These are phyloP conservation scores for Chrysogorgia sp. DNA, from an alignment of 92 coral and sea anemone genomes.

Conservation along the genomic window DNA sequence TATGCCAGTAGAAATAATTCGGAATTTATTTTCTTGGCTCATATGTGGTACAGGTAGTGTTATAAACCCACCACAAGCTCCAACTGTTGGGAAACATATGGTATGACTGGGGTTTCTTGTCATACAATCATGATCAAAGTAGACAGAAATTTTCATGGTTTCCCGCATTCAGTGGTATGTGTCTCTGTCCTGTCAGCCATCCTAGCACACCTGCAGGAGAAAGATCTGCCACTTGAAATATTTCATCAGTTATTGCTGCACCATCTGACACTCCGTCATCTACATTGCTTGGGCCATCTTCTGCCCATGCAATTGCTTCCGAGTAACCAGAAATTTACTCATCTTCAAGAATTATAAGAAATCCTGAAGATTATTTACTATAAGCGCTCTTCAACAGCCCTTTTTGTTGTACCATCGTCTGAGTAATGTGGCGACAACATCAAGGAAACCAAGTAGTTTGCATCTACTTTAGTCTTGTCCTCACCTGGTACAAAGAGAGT, in stretches of 20 bases:
- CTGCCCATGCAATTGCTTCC: too few relatives aligned
- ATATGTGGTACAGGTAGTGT: slow-evolving; percentile 76
- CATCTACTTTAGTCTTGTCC: slow-evolving; percentile 56
- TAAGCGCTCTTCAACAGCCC: slow-evolving; percentile 47
- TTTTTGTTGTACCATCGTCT: slow-evolving; percentile 45
- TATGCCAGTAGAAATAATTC: slow-evolving; percentile 54
- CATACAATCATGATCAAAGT: slow-evolving; percentile 71
- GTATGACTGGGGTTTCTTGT: slow-evolving; percentile 67
- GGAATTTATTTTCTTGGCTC: slow-evolving; percentile 55
- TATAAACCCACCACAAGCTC: slow-evolving; percentile 63
- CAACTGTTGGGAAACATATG: slow-evolving; percentile 69
- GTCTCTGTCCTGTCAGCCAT: slow-evolving; percentile 71
- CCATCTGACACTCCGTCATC: too few relatives aligned
- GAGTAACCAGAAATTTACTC: slow-evolving; percentile 53
- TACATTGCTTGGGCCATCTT: too few relatives aligned
- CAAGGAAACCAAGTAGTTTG: slow-evolving; percentile 70
- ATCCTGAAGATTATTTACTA: slow-evolving; percentile 68
- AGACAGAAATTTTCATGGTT: slow-evolving; percentile 44
- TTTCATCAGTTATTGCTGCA: slow-evolving; percentile 7
- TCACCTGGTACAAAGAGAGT: slow-evolving; percentile 53
- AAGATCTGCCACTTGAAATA: slow-evolving; percentile 45
- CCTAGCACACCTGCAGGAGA: slow-evolving; percentile 72
- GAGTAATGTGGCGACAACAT: slow-evolving; percentile 56
- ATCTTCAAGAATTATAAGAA: slow-evolving; percentile 65
- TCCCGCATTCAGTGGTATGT: slow-evolving; percentile 71